Evolutionary conservation across 2,888 invertebrate species (phyloP).

Genomic region (Baronia brevicornis): DNA sequence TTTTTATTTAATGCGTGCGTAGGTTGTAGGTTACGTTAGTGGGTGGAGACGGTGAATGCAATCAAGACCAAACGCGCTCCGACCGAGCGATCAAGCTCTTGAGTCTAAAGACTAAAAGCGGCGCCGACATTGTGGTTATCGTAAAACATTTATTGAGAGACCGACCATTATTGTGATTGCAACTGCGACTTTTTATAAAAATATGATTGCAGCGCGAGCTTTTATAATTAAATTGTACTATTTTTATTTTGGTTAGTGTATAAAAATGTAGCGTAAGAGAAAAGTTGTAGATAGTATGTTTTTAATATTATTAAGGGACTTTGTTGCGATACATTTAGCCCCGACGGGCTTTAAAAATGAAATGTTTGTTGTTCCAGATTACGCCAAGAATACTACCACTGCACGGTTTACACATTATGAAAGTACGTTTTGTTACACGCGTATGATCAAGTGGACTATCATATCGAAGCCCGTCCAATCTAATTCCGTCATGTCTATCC

Average conservation of each 20-base stretch:
- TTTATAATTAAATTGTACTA: too few relatives aligned
- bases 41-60: constrained; percentile 46
- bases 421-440: constrained; percentile 52
- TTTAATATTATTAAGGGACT: background rate
- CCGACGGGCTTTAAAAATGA: constrained; percentile 33
- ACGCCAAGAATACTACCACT: constrained; percentile 33
- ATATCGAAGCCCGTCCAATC: constrained; percentile 42
- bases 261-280: too few relatives aligned
- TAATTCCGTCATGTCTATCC: constrained; percentile 54
- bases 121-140: constrained; percentile 21
- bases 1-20: constrained; percentile 40
- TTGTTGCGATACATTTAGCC: constrained; percentile 26
- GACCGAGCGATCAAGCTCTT: constrained; percentile 31
- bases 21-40: constrained; percentile 44
- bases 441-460: constrained; percentile 57
- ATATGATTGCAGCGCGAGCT: too few relatives aligned
- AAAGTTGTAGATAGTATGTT: too few relatives aligned
- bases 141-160: constrained; percentile 22
- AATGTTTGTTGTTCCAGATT: constrained; percentile 63
- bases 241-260: too few relatives aligned
- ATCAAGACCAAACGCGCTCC: constrained; percentile 42
- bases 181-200: too few relatives aligned
- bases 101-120: constrained; percentile 20
- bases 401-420: constrained; percentile 61
- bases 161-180: constrained; percentile 15